Evolutionary conservation across 1,140 invertebrate genomes (phyloP).

Genomic region (Lasaia peninsularis): DNA sequence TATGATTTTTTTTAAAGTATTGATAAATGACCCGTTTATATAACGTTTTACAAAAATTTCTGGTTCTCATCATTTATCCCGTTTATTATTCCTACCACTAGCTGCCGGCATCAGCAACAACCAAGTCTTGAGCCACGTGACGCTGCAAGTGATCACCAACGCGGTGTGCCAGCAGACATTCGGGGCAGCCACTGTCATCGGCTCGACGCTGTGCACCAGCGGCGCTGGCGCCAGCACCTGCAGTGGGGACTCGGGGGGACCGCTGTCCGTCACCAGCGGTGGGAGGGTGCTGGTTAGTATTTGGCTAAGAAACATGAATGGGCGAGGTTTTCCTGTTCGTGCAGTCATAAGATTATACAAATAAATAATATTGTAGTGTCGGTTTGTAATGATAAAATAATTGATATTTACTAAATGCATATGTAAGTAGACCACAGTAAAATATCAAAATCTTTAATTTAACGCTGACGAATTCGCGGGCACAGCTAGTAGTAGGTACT

Average conservation of each 20-base stretch:
- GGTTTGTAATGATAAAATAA: too few species aligned
- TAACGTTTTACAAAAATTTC: not conserved
- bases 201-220: constrained; percentile 31
- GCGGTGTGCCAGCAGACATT: constrained; percentile 27
- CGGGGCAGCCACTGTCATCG: constrained; percentile 18
- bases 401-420: too few species aligned
- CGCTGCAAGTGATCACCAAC: constrained; percentile 34
- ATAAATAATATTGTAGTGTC: too few species aligned
- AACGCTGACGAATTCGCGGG: too few species aligned
- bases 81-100: constrained; percentile 14
- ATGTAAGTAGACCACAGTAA: too few species aligned
- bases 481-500: too few species aligned
- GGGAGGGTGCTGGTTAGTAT: constrained; percentile 20
- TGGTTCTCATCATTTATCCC: not conserved
- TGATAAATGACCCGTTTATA: too few species aligned
- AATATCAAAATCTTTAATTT: too few species aligned
- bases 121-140: constrained; percentile 27
- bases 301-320: not conserved
- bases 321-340: not conserved
- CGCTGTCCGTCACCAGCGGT: constrained; percentile 19
- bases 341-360: too few species aligned
- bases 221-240: constrained; percentile 31
- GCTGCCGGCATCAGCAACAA: constrained; percentile 22
- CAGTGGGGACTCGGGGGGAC: constrained; percentile 41
- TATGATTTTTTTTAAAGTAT: too few species aligned